phyloP scores from a whole-genome alignment of 2,797 vertebrate species.

The Danio albolineatus region DNA sequence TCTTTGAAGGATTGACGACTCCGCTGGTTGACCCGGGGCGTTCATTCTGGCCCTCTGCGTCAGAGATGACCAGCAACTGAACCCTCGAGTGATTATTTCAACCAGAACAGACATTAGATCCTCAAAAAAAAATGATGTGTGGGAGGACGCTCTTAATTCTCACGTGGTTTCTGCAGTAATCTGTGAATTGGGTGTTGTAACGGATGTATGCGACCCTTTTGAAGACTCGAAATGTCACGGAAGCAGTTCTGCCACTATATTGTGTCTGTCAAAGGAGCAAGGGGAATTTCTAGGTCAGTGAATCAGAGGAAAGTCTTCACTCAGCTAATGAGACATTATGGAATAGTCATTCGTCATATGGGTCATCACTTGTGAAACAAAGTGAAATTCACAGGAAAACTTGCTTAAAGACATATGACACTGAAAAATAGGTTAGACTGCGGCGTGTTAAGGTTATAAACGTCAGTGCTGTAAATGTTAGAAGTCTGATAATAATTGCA shows the following conservation, averaged over 20 bases:
- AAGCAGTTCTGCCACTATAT: slow-evolving; percentile 12
- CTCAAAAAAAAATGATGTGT: slow-evolving; percentile 7
- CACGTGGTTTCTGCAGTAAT: slow-evolving; percentile 1
- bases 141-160: slow-evolving; percentile 26
- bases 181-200: neutral
- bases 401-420: neutral
- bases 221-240: slow-evolving; percentile 19
- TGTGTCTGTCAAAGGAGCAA: slow-evolving; percentile 1
- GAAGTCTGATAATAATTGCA: slow-evolving; percentile 37
- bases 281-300: slow-evolving; percentile 27
- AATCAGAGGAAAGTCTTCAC: slow-evolving; percentile 22
- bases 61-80: slow-evolving; percentile 47
- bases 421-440: slow-evolving; percentile 15
- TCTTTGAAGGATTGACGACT: slow-evolving; percentile 49
- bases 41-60: slow-evolving; percentile 41
- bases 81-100: slow-evolving; percentile 49
- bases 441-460: slow-evolving; percentile 20
- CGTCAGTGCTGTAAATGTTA: slow-evolving; percentile 1
- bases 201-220: neutral
- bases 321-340: slow-evolving; percentile 20
- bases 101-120: slow-evolving; percentile 40
- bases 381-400: neutral
- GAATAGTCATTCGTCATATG: neutral
- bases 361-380: neutral
- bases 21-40: slow-evolving; percentile 29